Evolutionary conservation across 2,888 invertebrate species (phyloP).

Genomic region (Megamerina dolium): DNA sequence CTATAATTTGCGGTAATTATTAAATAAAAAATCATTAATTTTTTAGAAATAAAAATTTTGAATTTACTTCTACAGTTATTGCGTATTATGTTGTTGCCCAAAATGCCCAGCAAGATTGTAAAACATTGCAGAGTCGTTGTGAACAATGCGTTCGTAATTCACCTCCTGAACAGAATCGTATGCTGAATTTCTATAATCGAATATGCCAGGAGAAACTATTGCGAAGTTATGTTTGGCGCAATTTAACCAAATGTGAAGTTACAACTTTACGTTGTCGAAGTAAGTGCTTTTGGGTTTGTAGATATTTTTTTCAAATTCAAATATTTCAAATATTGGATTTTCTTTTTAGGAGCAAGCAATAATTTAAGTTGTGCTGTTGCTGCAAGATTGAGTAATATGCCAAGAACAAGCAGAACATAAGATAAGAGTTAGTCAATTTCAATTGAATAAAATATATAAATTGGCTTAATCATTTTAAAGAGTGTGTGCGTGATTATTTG

Average conservation of each 20-base stretch:
- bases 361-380: not conserved
- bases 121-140: conserved; percentile 13
- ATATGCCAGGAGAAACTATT: conserved; percentile 7
- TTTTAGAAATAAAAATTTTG: too few species aligned
- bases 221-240: conserved; percentile 14
- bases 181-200: not conserved
- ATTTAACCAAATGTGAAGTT: conserved; percentile 17
- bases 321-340: not conserved
- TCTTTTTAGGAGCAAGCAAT: not conserved
- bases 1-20: not conserved
- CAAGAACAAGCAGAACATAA: too few species aligned
- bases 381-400: not conserved
- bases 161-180: not conserved
- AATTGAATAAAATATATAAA: too few species aligned
- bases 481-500: too few species aligned
- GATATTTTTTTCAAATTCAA: not conserved
- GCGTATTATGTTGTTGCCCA: too few species aligned
- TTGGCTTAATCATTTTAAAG: too few species aligned
- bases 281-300: conserved; percentile 9
- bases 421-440: too few species aligned
- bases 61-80: too few species aligned
- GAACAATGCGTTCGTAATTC: not conserved
- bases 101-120: conserved; percentile 12
- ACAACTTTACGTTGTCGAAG: conserved; percentile 18
- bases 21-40: too few species aligned